phyloP scores from a whole-genome alignment of 1,140 invertebrate genomes.

The Lepidurus couesii region DNA sequence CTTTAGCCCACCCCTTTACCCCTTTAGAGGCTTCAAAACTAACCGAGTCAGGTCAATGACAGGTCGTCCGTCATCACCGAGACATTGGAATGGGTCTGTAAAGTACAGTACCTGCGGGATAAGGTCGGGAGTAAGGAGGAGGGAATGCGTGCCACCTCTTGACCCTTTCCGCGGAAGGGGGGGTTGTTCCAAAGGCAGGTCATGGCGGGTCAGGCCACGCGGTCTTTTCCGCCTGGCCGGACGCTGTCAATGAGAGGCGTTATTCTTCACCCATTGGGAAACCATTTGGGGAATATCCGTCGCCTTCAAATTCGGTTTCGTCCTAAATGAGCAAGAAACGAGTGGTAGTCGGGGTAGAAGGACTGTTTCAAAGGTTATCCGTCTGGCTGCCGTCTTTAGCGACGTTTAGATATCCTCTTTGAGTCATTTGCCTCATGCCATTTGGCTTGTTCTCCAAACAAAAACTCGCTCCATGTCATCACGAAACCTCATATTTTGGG shows the following conservation, averaged over 20 bases:
- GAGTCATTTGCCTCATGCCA: background rate
- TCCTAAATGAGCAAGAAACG: constrained; percentile 12
- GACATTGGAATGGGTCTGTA: background rate
- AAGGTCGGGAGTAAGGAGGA: background rate
- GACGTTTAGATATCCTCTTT: background rate
- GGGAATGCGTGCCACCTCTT: background rate
- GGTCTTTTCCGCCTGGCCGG: constrained; percentile 16
- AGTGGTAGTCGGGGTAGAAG: background rate
- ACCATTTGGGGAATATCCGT: background rate
- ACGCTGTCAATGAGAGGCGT: constrained; percentile 20
- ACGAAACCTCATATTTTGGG: background rate
- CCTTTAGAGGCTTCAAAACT: background rate
- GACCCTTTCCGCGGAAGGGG: background rate
- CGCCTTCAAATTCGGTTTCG: background rate
- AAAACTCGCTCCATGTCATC: background rate
- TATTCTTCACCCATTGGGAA: constrained; percentile 7
- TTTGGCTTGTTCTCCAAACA: background rate
- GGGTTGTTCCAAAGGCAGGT: background rate
- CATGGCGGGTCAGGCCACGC: background rate
- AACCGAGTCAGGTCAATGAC: constrained; percentile 5
- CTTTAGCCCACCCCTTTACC: background rate
- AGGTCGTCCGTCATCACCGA: background rate
- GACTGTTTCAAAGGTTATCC: background rate
- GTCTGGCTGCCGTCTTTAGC: background rate
- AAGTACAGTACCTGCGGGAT: background rate